Base-by-base conservation (phyloP, 2,113 vertebrate genomes). In the Cyphomyrus discorhynchus region DNA sequence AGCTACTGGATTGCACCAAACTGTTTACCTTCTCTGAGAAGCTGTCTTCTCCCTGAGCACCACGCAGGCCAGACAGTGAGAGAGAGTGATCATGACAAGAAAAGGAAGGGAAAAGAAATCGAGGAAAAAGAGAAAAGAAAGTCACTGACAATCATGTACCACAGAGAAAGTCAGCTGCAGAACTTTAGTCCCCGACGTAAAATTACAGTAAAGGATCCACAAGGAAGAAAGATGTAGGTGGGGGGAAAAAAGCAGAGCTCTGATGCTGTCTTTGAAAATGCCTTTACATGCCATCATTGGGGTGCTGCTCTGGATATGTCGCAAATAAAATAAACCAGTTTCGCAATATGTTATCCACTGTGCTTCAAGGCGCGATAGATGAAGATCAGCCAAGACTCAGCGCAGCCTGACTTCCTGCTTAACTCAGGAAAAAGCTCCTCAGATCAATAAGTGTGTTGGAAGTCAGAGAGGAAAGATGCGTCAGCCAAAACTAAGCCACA, bases 1-100 rank as follows among this genome's bases (percentile, higher is more conserved):
- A 35, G 45, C 47, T 49, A 86, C n/a, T 77, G 15, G n/a, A 80
- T 24, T 7, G 47, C 35, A 74, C 35, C 24, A 13, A 45, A 47
- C 17, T 46, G n/a, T 93, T 99, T 99, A 99, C 98, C 98, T 99
- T 98, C 92, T 99, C 98, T 95, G 95, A 95, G 97, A 95, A 97
- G 97, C 95, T 97, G 96, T 99, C 98, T 95, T 99, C 98, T 96
- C 97, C 98, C 98, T 99, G 97, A 96, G 94, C 95, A 94, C 95
- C 93, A 94, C 96, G 93, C 91, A 95, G 96, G 93, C 95, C 95
- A 94, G 95, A 94, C 85, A 95, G 92, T 92, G 93, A 91, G 95
- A 96, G 31, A 56, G 15, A 85, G 42, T 24, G 52, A 83, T 84
- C 80, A 31, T 17, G 80, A 56, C 17, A 56, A 39, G 80, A 46